Percentiles rank a stretch among this genome's conserved stretches.
Evolutionary conservation across 2,888 invertebrate genomes (phyloP).

Genomic region (Molorchus minor): DNA sequence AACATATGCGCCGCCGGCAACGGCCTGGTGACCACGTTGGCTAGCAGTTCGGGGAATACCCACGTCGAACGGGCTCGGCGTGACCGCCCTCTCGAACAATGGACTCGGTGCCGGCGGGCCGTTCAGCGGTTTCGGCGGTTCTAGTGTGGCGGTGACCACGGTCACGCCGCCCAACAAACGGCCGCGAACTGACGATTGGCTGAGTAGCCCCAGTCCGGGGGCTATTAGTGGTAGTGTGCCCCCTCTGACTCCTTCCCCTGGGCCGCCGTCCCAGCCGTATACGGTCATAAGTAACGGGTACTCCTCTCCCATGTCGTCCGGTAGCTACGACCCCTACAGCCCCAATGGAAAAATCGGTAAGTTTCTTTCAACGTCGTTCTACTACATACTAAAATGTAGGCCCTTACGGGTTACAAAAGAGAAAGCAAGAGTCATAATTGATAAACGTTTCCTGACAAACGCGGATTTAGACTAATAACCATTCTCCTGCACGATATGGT

Average conservation of each 20-base stretch:
- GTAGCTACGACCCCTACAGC: slow-evolving; percentile 91
- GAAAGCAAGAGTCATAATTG: too few species aligned
- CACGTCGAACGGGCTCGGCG: slow-evolving; percentile 40
- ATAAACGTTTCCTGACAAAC: too few species aligned
- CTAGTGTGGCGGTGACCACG: slow-evolving; percentile 52
- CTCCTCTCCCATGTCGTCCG: slow-evolving; percentile 85
- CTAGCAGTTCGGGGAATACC: slow-evolving; percentile 56
- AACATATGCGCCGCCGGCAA: slow-evolving; percentile 50
- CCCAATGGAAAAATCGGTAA: slow-evolving; percentile 89
- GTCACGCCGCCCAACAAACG: slow-evolving; percentile 59
- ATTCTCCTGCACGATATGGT: too few species aligned
- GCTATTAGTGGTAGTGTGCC: slow-evolving; percentile 65
- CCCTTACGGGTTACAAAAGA: too few species aligned
- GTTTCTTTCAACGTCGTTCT: too few species aligned
- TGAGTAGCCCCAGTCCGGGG: slow-evolving; percentile 70
- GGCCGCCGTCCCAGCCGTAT: slow-evolving; percentile 66
- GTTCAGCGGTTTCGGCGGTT: slow-evolving; percentile 44
- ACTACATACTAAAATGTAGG: too few species aligned
- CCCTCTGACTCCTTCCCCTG: slow-evolving; percentile 75
- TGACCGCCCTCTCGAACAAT: slow-evolving; percentile 45
- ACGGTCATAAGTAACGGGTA: slow-evolving; percentile 76
- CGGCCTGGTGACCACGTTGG: slow-evolving; percentile 54
- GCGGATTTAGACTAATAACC: too few species aligned
- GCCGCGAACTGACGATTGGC: slow-evolving; percentile 69
- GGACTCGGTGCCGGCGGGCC: slow-evolving; percentile 49